A percentile compares a stretch with the other conserved stretches of the same genome.
These are phyloP conservation scores for Aphelinus atriplicis DNA, from an alignment of 1,140 invertebrate genomes.

Conservation along the genomic window DNA sequence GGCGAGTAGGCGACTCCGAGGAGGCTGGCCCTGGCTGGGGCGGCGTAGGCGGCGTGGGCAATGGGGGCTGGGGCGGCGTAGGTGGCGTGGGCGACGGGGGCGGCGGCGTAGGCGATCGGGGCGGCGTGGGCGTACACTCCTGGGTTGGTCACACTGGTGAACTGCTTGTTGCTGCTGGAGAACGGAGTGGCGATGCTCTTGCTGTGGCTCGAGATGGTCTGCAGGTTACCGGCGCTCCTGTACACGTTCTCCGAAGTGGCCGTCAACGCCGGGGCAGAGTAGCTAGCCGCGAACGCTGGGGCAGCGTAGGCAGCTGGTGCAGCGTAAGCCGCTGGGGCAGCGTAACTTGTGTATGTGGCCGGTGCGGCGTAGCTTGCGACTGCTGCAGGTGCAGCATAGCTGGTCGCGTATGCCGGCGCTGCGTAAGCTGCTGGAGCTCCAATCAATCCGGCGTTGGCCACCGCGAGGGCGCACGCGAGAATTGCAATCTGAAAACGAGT, in stretches of 20 bases:
- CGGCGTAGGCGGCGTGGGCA: constrained; percentile 43
- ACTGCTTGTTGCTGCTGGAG: constrained; percentile 73
- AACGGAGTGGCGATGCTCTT: constrained; percentile 76
- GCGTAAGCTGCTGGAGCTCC: constrained; percentile 40
- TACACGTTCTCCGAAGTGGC: constrained; percentile 72
- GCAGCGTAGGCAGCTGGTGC: constrained; percentile 48
- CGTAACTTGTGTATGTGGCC: too few species aligned
- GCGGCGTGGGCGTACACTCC: constrained; percentile 41
- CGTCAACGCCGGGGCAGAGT: constrained; percentile 70
- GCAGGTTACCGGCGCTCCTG: constrained; percentile 72
- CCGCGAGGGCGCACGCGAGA: constrained; percentile 59
- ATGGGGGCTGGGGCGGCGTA: constrained; percentile 39
- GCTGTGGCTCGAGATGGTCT: constrained; percentile 71
- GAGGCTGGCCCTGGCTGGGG: constrained; percentile 32
- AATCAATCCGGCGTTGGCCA: constrained; percentile 56
- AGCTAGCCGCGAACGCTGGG: constrained; percentile 66
- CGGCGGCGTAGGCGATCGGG: constrained; percentile 58
- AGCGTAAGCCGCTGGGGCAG: too few species aligned
- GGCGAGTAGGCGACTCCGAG: constrained; percentile 69
- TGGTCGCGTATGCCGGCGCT: too few species aligned
- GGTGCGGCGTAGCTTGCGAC: too few species aligned
- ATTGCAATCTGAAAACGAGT: constrained; percentile 60
- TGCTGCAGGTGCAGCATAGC: too few species aligned
- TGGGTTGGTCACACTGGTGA: constrained; percentile 73
- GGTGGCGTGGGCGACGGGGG: constrained; percentile 47